Conservation (phyloP, 2,113 vertebrate species). For the Solea solea region DNA sequence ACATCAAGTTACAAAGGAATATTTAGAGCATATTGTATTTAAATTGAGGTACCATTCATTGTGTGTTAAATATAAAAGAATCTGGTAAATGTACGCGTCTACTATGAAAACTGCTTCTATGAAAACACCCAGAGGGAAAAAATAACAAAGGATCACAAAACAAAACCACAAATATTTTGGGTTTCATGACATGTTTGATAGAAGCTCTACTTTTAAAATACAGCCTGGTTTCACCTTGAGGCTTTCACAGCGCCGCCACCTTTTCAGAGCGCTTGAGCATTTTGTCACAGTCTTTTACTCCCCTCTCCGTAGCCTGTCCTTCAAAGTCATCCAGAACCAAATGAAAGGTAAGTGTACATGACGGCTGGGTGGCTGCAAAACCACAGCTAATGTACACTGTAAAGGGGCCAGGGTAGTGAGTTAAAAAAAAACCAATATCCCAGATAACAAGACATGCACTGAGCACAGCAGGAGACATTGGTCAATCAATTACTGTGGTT, state of each 20-base stretch:
- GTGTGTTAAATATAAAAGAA: background rate
- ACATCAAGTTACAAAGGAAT: too few relatives aligned
- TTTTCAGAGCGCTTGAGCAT: slow-evolving; percentile 25
- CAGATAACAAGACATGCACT: slow-evolving; percentile 59
- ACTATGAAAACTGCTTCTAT: too few relatives aligned
- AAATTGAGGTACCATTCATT: too few relatives aligned
- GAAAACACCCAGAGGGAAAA: too few relatives aligned
- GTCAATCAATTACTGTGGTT: slow-evolving; percentile 72
- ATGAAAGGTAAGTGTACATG: slow-evolving; percentile 52
- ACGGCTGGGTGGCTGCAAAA: slow-evolving; percentile 46
- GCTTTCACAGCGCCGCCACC: slow-evolving; percentile 6
- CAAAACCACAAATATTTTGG: background rate
- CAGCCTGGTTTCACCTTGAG: slow-evolving; percentile 4
- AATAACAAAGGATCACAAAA: background rate
- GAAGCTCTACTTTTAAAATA: slow-evolving; percentile 5
- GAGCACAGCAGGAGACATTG: slow-evolving; percentile 49
- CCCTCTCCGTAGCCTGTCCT: slow-evolving; percentile 35
- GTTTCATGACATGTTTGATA: slow-evolving; percentile 23
- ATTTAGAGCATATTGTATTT: too few relatives aligned
- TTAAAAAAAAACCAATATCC: slow-evolving; percentile 62
- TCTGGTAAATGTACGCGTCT: too few relatives aligned
- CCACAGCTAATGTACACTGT: slow-evolving; percentile 58
- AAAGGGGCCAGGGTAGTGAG: slow-evolving; percentile 51
- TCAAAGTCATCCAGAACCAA: slow-evolving; percentile 74
- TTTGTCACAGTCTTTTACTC: slow-evolving; percentile 33